phyloP scores from a whole-genome alignment of 2,888 invertebrate species.

The Spilarctia lutea region DNA sequence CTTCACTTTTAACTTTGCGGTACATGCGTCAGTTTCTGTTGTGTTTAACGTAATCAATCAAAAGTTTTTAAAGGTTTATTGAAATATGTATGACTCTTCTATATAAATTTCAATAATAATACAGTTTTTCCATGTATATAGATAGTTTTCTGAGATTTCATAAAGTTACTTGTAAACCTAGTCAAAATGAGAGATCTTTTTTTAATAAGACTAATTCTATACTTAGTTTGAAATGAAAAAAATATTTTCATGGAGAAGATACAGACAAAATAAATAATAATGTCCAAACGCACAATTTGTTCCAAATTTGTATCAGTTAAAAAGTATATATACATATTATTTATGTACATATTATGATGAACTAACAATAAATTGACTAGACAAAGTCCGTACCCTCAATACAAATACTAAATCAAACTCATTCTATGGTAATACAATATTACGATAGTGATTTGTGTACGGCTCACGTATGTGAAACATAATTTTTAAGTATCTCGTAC shows the following conservation, averaged over 20 bases:
- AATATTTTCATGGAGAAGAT: neutral
- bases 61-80: neutral
- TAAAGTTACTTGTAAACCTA: neutral
- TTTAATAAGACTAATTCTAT: neutral
- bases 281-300: neutral
- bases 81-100: no score
- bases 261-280: neutral
- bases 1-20: slow-evolving; percentile 14
- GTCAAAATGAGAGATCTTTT: neutral
- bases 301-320: neutral
- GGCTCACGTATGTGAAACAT: neutral
- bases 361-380: neutral
- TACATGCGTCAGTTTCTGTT: neutral
- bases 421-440: no score
- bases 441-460: neutral
- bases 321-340: neutral
- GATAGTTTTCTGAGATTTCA: neutral
- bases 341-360: neutral
- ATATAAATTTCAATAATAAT: neutral
- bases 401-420: neutral
- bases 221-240: neutral
- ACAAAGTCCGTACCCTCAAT: neutral
- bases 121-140: neutral
- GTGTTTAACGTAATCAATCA: neutral
- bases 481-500: neutral